phyloP scores from a whole-genome alignment of 2,888 invertebrate species.

The Apotomis betuletana region DNA sequence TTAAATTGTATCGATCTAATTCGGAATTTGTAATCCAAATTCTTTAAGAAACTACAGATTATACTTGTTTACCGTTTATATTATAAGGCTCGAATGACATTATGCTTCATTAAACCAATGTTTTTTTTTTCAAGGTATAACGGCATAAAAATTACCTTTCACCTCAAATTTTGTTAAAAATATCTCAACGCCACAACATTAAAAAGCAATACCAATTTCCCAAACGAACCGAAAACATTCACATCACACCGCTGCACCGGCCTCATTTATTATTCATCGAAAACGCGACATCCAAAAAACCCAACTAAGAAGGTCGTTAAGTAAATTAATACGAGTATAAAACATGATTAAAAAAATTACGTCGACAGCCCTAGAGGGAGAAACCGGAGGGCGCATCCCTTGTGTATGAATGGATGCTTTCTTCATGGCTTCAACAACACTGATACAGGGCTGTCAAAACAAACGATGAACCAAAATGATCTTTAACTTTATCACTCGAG shows the following conservation, averaged over 20 bases:
- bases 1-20: too few relatives aligned
- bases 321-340: conserved; percentile 83
- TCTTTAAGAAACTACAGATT: too few relatives aligned
- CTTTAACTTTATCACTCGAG: conserved; percentile 48
- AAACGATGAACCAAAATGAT: conserved; percentile 44
- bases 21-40: too few relatives aligned
- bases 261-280: conserved; percentile 81
- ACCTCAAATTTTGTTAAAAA: not conserved
- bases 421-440: conserved; percentile 56
- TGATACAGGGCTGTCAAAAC: conserved; percentile 42
- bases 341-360: conserved; percentile 83
- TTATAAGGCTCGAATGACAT: too few relatives aligned
- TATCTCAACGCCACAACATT: not conserved
- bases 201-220: conserved; percentile 57
- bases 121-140: not conserved
- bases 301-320: conserved; percentile 76
- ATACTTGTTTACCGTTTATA: too few relatives aligned
- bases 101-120: too few relatives aligned
- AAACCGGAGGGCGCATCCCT: conserved; percentile 69
- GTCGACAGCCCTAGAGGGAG: conserved; percentile 64
- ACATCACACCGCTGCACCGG: conserved; percentile 51
- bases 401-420: conserved; percentile 70
- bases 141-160: not conserved
- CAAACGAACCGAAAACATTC: conserved; percentile 56
- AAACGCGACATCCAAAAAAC: conserved; percentile 71